Evolutionary conservation across 1,140 invertebrate species (phyloP), one percentile per base, ranked within the genome.

Genomic region (Ips typographus): DNA sequence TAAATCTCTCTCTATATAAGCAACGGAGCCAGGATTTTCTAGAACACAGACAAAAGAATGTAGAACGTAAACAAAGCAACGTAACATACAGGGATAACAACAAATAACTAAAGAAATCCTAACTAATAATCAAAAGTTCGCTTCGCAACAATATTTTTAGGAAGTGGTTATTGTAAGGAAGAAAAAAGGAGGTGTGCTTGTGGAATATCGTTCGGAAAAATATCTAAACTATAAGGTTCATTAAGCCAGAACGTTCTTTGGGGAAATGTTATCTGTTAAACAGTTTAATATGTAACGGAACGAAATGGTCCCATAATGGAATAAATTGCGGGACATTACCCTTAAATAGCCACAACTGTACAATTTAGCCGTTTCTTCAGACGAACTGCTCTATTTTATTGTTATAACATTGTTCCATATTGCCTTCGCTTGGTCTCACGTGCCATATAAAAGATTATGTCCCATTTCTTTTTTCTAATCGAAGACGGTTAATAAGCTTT

Each of bases 251-350:
- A 55, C 42, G 62, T 61, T 44, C 43, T 57, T 41, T 39, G 2
- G 65, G 67, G 37, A 65, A 70, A 70, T 70, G 68, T 70, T 70
- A 70, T 70, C 68, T 70, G 68, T 65, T 70, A 70, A 70, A 65
- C 61, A 65, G 52, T 70, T 70, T 70, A 70, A 70, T 70, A 70
- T 65, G 61, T 70, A 70, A 70, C 53, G 56, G 68, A 70, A 65
- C 62, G 62, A 60, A 73, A 73, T 73, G 60, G 61, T 65, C 59
- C 58, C 70, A 67, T 71, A 71, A 71, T 73, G 65, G 68, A 72
- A 73, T 73, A 73, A 73, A 73, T 73, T 68, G 70, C 70, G 61
- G 42, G 70, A 67, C 71, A 74, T 74, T 70, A 74, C 70, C 73
- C 65, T 67, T 72, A 74, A 74, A 72, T 74, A 68, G 68, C 71